phyloP scores from a whole-genome alignment of 2,113 vertebrate species.

The Burhinus bistriatus region DNA sequence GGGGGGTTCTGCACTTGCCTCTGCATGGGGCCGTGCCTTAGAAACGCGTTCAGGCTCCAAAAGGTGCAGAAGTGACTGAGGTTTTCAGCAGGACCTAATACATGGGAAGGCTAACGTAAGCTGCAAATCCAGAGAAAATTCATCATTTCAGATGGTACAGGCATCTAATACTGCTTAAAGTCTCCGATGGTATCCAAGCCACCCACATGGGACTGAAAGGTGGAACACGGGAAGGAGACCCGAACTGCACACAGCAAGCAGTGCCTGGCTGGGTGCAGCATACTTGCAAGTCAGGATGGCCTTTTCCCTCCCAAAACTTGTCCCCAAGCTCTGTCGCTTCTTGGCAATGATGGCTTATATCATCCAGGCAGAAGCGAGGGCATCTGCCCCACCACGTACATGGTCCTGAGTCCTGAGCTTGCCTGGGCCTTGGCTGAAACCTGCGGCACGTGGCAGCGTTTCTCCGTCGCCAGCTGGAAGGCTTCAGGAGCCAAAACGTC shows the following conservation, averaged over 20 bases:
- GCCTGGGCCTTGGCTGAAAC: not conserved
- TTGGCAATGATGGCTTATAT: not conserved
- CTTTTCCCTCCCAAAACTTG: not conserved
- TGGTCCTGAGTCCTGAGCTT: not conserved
- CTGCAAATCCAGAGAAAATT: not conserved
- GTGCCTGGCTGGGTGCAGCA: rapidly evolving
- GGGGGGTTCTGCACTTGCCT: not conserved
- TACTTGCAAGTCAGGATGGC: not conserved
- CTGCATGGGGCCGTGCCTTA: not conserved
- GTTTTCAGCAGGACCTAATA: not conserved
- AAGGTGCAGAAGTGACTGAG: not conserved
- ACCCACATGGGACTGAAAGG: not conserved
- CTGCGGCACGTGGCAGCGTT: not conserved
- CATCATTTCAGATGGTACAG: not conserved
- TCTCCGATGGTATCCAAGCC: too few relatives aligned
- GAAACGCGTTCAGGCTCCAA: not conserved
- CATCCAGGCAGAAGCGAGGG: not conserved
- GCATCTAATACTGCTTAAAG: not conserved
- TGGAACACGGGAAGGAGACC: not conserved
- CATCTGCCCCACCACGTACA: not conserved
- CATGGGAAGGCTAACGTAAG: not conserved
- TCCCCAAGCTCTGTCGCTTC: not conserved
- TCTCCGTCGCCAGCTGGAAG: not conserved
- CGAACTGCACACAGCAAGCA: rapidly evolving
- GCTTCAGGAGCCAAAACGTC: not conserved